A percentile compares a stretch with the other conserved stretches of the same genome.
Evolutionary conservation across 23 tunicate species (phyloP).

Genomic region (Trididemnum miniatum): DNA sequence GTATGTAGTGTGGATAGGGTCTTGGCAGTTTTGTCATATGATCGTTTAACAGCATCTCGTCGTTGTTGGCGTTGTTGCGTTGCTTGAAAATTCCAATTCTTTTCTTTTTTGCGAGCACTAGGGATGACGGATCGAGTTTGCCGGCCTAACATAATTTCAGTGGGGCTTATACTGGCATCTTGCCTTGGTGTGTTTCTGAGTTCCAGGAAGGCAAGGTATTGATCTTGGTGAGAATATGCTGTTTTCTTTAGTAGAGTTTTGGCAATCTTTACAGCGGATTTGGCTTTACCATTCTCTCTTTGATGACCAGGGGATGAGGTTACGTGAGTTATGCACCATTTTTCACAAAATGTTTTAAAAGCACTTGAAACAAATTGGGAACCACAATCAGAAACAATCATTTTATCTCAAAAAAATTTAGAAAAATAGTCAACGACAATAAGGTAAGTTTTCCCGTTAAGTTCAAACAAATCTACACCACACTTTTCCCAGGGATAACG

Average conservation of each 20-base stretch:
- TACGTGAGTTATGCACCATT: conserved; percentile 11
- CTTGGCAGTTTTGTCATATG: conserved; percentile 14
- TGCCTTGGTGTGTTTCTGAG: conserved; percentile 33
- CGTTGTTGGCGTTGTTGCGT: not conserved
- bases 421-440: conserved; percentile 36
- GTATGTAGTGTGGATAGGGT: not conserved
- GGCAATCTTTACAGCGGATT: conserved; percentile 12
- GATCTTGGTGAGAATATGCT: not conserved
- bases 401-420: conserved; percentile 24
- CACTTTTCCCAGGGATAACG: conserved; percentile 29
- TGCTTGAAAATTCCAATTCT: not conserved
- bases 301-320: conserved; percentile 31
- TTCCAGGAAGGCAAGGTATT: conserved; percentile 18
- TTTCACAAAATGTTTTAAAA: not conserved
- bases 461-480: conserved; percentile 26
- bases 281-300: conserved; percentile 14
- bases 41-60: not conserved
- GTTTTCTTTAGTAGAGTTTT: not conserved
- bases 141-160: conserved; percentile 1
- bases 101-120: not conserved
- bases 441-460: conserved; percentile 10
- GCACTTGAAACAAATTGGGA: conserved; percentile 2
- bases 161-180: conserved; percentile 5
- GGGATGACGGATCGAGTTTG: conserved; percentile 2
- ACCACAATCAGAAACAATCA: conserved; percentile 11